phyloP scores from a whole-genome alignment of 2,113 vertebrate genomes.

The Rhea americana region DNA sequence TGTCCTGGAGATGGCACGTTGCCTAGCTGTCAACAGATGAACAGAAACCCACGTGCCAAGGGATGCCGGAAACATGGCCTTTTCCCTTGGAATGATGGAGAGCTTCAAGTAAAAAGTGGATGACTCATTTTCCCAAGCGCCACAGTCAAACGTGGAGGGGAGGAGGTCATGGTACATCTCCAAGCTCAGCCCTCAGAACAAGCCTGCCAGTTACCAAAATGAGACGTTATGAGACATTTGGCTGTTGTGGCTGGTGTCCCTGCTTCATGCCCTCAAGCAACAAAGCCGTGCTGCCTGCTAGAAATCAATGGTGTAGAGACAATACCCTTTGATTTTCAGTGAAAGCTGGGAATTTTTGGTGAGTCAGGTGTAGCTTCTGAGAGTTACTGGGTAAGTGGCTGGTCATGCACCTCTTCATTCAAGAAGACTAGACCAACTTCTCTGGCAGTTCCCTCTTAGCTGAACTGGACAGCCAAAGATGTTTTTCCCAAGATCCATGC shows the following conservation, averaged over 20 bases:
- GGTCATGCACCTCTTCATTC: neutral
- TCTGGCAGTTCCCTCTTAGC: neutral
- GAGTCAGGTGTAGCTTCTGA: neutral
- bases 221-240: slow-evolving; percentile 8
- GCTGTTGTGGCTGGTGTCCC: neutral
- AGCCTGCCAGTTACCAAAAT: slow-evolving; percentile 24
- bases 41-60: neutral
- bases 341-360: neutral
- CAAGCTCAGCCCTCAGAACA: slow-evolving; percentile 4
- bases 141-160: slow-evolving; percentile 19
- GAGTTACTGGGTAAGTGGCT: neutral
- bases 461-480: neutral
- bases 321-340: neutral
- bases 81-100: neutral
- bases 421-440: neutral
- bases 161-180: slow-evolving; percentile 3
- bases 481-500: neutral
- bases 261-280: neutral
- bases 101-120: slow-evolving; percentile 35
- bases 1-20: neutral
- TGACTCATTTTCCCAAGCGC: slow-evolving; percentile 19
- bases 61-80: slow-evolving; percentile 7
- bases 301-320: neutral
- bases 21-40: slow-evolving; percentile 10
- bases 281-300: neutral